phyloP scores from a whole-genome alignment of 2,113 vertebrate species.

The Chascanopsetta lugubris region DNA sequence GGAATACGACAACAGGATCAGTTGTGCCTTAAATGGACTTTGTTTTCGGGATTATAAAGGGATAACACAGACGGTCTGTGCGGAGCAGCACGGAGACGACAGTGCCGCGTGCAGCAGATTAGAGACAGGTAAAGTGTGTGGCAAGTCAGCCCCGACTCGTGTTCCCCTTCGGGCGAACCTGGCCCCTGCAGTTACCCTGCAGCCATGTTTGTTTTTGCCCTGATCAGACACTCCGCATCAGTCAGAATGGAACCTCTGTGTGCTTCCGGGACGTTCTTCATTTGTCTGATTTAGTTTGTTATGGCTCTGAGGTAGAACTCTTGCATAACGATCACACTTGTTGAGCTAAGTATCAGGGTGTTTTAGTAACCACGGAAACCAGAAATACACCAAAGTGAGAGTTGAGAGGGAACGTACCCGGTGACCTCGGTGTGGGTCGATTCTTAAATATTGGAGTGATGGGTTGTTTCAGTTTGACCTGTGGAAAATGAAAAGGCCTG shows the following conservation, averaged over 20 bases:
- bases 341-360: background rate
- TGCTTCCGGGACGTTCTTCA: background rate
- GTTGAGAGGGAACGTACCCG: conserved; percentile 53
- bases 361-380: background rate
- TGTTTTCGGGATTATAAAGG: conserved; percentile 27
- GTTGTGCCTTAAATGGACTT: conserved; percentile 40
- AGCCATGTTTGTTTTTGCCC: conserved; percentile 31
- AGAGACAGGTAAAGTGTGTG: conserved; percentile 42
- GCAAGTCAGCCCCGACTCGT: conserved; percentile 49
- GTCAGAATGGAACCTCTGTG: conserved; percentile 2
- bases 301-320: background rate
- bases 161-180: conserved; percentile 22
- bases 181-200: conserved; percentile 20
- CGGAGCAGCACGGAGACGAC: conserved; percentile 11
- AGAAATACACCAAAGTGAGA: no score
- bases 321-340: conserved; percentile 12
- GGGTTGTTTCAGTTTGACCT: conserved; percentile 78
- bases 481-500: conserved; percentile 9
- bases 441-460: conserved; percentile 72
- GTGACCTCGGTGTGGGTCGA: conserved; percentile 18
- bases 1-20: conserved; percentile 9
- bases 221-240: conserved; percentile 21
- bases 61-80: conserved; percentile 32
- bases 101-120: conserved; percentile 45
- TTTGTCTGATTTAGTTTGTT: conserved; percentile 1